These are phyloP conservation scores for Neotoxoptera formosana DNA, from an alignment of 1,140 invertebrate species.

Conservation along the genomic window DNA sequence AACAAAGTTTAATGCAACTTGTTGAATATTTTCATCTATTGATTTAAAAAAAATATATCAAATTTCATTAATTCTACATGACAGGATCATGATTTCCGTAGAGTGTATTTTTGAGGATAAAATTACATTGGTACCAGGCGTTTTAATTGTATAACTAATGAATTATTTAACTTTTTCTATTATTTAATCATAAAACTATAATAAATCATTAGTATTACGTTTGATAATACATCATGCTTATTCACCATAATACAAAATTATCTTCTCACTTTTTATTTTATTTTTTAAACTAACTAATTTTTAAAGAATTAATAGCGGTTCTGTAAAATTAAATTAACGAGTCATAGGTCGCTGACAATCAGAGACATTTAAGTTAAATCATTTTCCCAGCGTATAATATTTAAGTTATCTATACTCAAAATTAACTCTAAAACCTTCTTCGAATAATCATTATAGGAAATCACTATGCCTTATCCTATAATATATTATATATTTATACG, in stretches of 20 bases:
- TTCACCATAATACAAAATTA: background rate
- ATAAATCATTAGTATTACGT: background rate
- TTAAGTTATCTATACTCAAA: constrained; percentile 9
- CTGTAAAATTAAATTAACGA: constrained; percentile 18
- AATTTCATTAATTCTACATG: no score
- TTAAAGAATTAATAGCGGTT: constrained; percentile 5
- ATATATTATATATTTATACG: background rate
- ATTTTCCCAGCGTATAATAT: background rate
- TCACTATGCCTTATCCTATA: background rate
- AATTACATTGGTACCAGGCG: no score
- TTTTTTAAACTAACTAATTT: background rate
- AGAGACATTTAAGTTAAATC: constrained; percentile 27
- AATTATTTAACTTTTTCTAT: constrained; percentile 20
- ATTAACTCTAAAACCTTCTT: constrained; percentile 35
- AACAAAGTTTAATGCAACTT: no score
- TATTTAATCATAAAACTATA: constrained; percentile 22
- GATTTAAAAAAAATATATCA: no score
- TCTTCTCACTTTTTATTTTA: background rate
- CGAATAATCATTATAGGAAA: constrained; percentile 33
- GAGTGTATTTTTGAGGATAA: no score
- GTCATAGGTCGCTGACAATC: constrained; percentile 24
- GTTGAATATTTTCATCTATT: no score
- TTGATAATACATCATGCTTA: constrained; percentile 20
- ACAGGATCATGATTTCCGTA: no score
- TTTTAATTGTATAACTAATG: background rate